These are phyloP conservation scores for Philopotamus ludificatus DNA, from an alignment of 1,140 invertebrate genomes.

Conservation along the genomic window DNA sequence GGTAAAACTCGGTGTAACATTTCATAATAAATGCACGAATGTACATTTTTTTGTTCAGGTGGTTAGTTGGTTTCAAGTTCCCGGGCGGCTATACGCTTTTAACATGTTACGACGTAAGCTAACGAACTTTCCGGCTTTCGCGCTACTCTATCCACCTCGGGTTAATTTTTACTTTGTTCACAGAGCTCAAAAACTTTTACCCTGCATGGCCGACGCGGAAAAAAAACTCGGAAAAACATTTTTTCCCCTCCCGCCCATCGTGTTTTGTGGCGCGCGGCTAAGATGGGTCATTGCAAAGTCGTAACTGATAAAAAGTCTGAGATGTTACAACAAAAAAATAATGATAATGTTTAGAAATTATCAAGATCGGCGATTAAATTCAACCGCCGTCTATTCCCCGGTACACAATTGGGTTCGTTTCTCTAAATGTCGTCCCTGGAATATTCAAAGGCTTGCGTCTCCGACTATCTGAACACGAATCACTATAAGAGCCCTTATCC, in stretches of 20 bases:
- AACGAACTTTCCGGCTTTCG: neutral
- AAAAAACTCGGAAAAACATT: neutral
- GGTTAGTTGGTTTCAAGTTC: neutral
- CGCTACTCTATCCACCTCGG: neutral
- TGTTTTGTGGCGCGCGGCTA: too few species aligned
- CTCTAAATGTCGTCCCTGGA: too few species aligned
- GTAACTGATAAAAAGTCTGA: too few species aligned
- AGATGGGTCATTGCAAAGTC: too few species aligned
- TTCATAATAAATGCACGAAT: neutral
- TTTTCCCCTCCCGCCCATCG: neutral
- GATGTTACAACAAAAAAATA: too few species aligned
- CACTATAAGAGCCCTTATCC: too few species aligned
- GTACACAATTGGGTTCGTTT: too few species aligned
- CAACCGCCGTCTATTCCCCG: too few species aligned
- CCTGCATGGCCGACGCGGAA: neutral
- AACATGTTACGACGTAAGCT: neutral
- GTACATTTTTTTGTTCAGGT: neutral
- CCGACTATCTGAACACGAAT: too few species aligned
- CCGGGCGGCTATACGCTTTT: neutral
- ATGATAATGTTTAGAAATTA: too few species aligned
- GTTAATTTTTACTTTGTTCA: neutral
- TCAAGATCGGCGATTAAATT: too few species aligned
- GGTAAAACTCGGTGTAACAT: neutral
- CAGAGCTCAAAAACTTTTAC: neutral
- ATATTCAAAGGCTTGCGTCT: too few species aligned